These are phyloP conservation scores for Rhagophthalmus giganteus DNA, from an alignment of 2,888 invertebrate genomes.

Conservation along the genomic window DNA sequence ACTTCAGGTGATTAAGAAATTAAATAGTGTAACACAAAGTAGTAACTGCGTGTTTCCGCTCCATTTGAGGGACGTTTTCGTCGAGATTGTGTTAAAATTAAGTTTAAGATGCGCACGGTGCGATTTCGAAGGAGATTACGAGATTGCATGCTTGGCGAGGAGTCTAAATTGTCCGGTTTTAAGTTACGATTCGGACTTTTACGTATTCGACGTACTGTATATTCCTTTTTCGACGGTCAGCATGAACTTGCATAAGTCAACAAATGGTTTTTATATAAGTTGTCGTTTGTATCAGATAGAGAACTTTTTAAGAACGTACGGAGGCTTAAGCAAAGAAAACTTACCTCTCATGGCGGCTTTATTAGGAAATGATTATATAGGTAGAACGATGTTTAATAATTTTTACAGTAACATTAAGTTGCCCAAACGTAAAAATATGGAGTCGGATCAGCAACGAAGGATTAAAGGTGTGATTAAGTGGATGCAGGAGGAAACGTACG, in stretches of 20 bases:
- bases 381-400: conserved; percentile 65
- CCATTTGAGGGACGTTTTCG: conserved; percentile 73
- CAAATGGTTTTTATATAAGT: conserved; percentile 41
- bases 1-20: conserved; percentile 61
- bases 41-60: conserved; percentile 71
- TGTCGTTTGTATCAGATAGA: conserved; percentile 76
- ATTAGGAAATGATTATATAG: conserved; percentile 88
- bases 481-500: conserved; percentile 71
- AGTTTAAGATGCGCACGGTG: conserved; percentile 71
- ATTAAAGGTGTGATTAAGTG: conserved; percentile 75
- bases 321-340: conserved; percentile 66
- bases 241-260: conserved; percentile 48
- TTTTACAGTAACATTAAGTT: conserved; percentile 71
- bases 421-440: conserved; percentile 58
- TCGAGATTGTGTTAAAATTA: conserved; percentile 67
- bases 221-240: conserved; percentile 75
- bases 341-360: conserved; percentile 81
- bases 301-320: conserved; percentile 67
- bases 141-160: conserved; percentile 80
- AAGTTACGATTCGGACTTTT: conserved; percentile 94
- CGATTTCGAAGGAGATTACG: conserved; percentile 88
- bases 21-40: conserved; percentile 62
- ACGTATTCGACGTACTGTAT: conserved; percentile 80
- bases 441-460: conserved; percentile 67
- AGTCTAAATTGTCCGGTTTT: conserved; percentile 81